Evolutionary conservation across 37 sponge, comb jelly and placozoan genomes (phyloP), one percentile per base, ranked within the genome.

Genomic region (Beroe forskalii): DNA sequence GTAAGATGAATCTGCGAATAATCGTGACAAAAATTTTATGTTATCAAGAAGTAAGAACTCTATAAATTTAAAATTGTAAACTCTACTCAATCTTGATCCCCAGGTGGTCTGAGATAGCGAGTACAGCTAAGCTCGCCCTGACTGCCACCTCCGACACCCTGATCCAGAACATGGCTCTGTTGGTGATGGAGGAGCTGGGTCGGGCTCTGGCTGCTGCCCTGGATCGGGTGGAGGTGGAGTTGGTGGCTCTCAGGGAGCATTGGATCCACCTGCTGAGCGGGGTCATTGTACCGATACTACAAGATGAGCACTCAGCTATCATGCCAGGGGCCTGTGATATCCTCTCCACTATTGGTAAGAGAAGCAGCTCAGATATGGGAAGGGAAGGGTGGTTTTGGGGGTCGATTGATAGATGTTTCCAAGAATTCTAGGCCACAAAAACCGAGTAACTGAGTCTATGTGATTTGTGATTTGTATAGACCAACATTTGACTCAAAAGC

Each of bases 241-340:
- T 80, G 8, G n/a, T 20, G 40, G 23, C 44, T 25, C 55, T 80
- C 6, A 41, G n/a, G 44, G 86, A 80, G 86, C 86, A 80, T 30
- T 80, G 86, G 86, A 44, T 80, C 25, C 20, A 44, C 35, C 28
- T 80, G 4, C 30, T 80, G 86, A 80, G 86, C 28, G 40, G 55
- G 1, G 86, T 38, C 12, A 17, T 80, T 25, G 86, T 80, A n/a
- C 86, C 86, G 4, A 80, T 80, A 44, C 86, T 80, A n/a, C 86
- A 80, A 23, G 40, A 80, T 37, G 86, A 80, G 55, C 55, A 41
- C 44, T 80, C 86, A 1, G 38, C 44, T 42, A 80, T 80, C 55
- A 80, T 80, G 86, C 86, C 86, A 0, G 86, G 86, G 27, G 86
- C 86, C 17, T 80, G 86, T 80, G 86, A 80, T 80, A 80, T 80